These are phyloP conservation scores for Corvus hawaiiensis DNA, from an alignment of 2,113 vertebrate genomes.

Conservation along the genomic window DNA sequence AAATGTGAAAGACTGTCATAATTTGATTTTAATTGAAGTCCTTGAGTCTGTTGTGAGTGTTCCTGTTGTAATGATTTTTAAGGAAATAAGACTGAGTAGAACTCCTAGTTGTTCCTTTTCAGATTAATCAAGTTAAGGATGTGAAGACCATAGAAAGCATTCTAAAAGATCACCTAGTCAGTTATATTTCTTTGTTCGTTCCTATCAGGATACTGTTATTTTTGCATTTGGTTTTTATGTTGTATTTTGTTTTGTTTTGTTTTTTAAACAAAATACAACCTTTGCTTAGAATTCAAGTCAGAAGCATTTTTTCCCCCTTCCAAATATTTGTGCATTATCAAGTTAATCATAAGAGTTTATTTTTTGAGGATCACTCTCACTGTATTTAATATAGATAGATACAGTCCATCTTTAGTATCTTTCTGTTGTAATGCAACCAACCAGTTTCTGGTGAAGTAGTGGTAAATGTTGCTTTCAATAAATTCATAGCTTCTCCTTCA, in stretches of 20 bases:
- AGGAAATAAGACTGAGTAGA: neutral
- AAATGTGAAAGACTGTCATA: neutral
- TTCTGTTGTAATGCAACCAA: neutral
- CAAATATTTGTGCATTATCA: neutral
- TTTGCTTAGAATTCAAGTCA: neutral
- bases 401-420: neutral
- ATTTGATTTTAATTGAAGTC: neutral
- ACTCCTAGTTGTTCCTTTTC: neutral
- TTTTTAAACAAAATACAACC: neutral
- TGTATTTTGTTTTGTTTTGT: neutral
- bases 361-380: neutral
- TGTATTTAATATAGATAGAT: neutral
- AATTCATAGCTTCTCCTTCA: neutral
- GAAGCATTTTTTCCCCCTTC: neutral
- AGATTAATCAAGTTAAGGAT: neutral
- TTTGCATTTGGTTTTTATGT: neutral
- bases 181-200: neutral
- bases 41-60: neutral
- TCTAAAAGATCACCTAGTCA: neutral
- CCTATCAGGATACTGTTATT: neutral
- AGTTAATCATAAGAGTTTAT: neutral
- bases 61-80: neutral
- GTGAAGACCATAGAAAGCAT: neutral
- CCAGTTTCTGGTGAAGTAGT: neutral
- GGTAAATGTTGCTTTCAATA: neutral